A percentile compares a stretch with the other conserved stretches of the same genome.
Evolutionary conservation across 2,888 invertebrate genomes (phyloP).

Genomic region (Eupithecia abbreviata): DNA sequence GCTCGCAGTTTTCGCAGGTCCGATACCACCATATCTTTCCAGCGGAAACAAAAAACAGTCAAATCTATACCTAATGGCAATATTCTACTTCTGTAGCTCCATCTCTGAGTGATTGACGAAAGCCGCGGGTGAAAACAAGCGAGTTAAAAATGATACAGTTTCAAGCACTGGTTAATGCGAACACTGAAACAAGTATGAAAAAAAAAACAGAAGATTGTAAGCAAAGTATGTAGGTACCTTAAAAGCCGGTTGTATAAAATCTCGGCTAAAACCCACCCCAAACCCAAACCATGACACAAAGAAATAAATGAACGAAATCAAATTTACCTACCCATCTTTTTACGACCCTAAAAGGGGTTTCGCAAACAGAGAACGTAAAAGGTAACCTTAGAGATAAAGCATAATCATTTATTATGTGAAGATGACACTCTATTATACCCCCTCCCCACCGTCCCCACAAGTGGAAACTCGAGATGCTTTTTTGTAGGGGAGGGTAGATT

Average conservation of each 20-base stretch:
- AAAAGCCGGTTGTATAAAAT: neutral
- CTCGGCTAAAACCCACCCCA: neutral
- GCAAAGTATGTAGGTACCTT: neutral
- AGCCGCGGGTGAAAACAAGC: neutral
- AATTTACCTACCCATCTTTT: slow-evolving; percentile 44
- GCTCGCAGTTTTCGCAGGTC: too few relatives aligned
- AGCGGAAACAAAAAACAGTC: too few relatives aligned
- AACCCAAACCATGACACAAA: slow-evolving; percentile 20
- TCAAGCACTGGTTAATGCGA: neutral
- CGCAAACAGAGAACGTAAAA: slow-evolving; percentile 70
- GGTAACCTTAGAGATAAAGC: slow-evolving; percentile 58
- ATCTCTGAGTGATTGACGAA: neutral
- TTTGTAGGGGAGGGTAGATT: slow-evolving; percentile 37
- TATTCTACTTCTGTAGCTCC: neutral
- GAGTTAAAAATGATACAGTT: neutral
- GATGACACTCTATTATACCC: slow-evolving; percentile 80
- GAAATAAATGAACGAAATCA: slow-evolving; percentile 47
- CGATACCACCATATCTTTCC: too few relatives aligned
- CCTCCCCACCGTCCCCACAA: slow-evolving; percentile 30
- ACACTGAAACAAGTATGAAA: neutral
- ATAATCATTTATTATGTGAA: slow-evolving; percentile 79
- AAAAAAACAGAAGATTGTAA: neutral
- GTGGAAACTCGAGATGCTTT: slow-evolving; percentile 40
- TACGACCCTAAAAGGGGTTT: slow-evolving; percentile 57
- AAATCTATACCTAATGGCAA: neutral